Evolutionary conservation across 2,888 invertebrate genomes (phyloP), one percentile per base, ranked within the genome.

Genomic region (Gastracanthus pulcherrimus): DNA sequence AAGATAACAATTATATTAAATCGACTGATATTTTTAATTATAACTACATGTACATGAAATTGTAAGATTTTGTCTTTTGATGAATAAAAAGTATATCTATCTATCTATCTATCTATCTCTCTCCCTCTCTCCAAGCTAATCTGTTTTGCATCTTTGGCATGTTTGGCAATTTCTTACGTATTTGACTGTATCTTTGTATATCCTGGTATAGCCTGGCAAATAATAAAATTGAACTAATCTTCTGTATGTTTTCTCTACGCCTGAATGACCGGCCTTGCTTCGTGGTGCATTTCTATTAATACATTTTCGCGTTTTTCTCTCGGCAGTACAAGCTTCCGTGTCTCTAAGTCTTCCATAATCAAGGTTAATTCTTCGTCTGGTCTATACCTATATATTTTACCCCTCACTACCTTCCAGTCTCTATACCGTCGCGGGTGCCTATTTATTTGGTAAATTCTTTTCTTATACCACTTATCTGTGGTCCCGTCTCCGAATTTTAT

Each of bases 111-210:
- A n/a, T n/a, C n/a, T n/a, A n/a, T n/a, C n/a, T n/a, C n/a, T n/a
- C n/a, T n/a, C n/a, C n/a, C n/a, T n/a, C n/a, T n/a, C n/a, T n/a
- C n/a, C n/a, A n/a, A n/a, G n/a, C n/a, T n/a, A n/a, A n/a, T n/a
- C n/a, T n/a, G n/a, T n/a, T n/a, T n/a, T n/a, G n/a, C n/a, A n/a
- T n/a, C n/a, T n/a, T n/a, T n/a, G n/a, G n/a, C n/a, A n/a, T 9
- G 16, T 80, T 0, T n/a, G 16, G 76, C 88, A 89, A 0, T 23
- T 26, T 9, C 85, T 62, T 0, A 89, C 85, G 66, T 87, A 88
- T 2, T 58, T 71, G 0, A 84, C 77, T 1, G 86, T 70, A 11
- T 88, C 75, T 5, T 64, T 13, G 4, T 80, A 70, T 83, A 84
- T 84, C n/a, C n/a, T n/a, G n/a, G n/a, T n/a, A n/a, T n/a, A n/a